A percentile compares a stretch with the other conserved stretches of the same genome.
Evolutionary conservation across 2,797 vertebrate genomes (phyloP).

Genomic region (Austrolebias charrua): DNA sequence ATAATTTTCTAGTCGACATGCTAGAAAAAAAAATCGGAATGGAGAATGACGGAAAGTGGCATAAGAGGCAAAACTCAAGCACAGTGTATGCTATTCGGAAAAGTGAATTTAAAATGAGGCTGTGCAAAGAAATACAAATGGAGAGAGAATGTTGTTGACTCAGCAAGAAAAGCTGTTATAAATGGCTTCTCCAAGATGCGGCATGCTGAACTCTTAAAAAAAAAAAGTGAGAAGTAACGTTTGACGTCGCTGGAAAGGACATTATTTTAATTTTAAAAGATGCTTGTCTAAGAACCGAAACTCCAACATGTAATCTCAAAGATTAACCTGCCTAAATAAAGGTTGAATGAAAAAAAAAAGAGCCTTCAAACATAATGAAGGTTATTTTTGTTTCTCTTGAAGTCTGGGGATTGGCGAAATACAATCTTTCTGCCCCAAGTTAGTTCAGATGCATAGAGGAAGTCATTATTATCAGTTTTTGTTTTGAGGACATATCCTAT

Average conservation of each 20-base stretch:
- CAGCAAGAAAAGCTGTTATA: constrained; percentile 38
- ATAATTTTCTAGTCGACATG: background rate
- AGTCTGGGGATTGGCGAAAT: background rate
- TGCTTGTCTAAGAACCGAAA: constrained; percentile 50
- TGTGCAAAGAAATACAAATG: constrained; percentile 23
- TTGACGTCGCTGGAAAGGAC: constrained; percentile 56
- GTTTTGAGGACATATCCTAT: constrained; percentile 1
- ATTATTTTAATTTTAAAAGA: constrained; percentile 66
- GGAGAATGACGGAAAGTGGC: background rate
- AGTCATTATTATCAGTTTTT: constrained; percentile 10
- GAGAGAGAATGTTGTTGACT: constrained; percentile 46
- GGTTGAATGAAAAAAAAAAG: too few relatives aligned
- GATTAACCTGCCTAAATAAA: too few relatives aligned
- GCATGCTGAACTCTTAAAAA: constrained; percentile 37
- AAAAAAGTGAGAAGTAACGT: constrained; percentile 48
- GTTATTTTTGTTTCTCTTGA: background rate
- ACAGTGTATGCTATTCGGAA: constrained; percentile 1
- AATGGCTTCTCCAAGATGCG: constrained; percentile 45
- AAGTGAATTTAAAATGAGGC: constrained; percentile 26
- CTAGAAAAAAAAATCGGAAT: constrained; percentile 26
- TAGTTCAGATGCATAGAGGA: constrained; percentile 8
- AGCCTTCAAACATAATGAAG: constrained; percentile 22
- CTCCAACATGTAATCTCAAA: constrained; percentile 43
- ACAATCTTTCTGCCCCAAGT: constrained; percentile 2
- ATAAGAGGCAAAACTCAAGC: constrained; percentile 18